Percentiles rank a stretch among this genome's conserved stretches.
Evolutionary conservation across 2,888 invertebrate species (phyloP).

Genomic region (Polydesmus complanatus): DNA sequence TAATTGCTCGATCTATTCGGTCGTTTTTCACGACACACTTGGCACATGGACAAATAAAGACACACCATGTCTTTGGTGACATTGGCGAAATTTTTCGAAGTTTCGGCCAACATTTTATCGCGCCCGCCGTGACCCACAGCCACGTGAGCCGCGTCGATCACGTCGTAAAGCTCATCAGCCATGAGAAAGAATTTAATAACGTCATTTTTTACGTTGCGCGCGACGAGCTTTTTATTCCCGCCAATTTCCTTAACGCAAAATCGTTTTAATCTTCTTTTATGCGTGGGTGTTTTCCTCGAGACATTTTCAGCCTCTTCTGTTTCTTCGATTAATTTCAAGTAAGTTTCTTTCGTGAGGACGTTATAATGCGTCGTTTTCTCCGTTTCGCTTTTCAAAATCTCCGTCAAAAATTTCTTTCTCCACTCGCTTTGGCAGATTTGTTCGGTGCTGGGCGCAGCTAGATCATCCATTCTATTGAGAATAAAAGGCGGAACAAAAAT

Average conservation of each 20-base stretch:
- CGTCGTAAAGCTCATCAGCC: not conserved
- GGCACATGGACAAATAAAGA: constrained; percentile 3
- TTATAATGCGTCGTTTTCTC: too few species aligned
- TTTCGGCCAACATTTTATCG: not conserved
- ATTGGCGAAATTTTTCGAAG: not conserved
- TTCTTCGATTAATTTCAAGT: not conserved
- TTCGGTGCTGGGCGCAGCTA: too few species aligned
- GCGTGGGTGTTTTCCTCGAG: not conserved
- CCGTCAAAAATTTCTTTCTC: too few species aligned
- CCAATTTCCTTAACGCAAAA: not conserved
- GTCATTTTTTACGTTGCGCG: not conserved
- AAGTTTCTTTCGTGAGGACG: not conserved
- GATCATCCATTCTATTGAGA: too few species aligned
- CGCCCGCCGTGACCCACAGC: constrained; percentile 1
- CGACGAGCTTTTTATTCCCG: not conserved
- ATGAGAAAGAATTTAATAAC: not conserved
- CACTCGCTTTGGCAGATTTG: too few species aligned
- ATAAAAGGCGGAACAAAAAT: too few species aligned
- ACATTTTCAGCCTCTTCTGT: not conserved
- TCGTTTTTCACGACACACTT: not conserved
- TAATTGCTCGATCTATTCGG: not conserved
- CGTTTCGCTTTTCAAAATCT: too few species aligned
- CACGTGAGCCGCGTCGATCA: not conserved
- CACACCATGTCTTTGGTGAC: not conserved
- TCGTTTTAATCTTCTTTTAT: not conserved